Conservation (phyloP, 2,113 vertebrate species). For the Gorsachius goisagi region DNA sequence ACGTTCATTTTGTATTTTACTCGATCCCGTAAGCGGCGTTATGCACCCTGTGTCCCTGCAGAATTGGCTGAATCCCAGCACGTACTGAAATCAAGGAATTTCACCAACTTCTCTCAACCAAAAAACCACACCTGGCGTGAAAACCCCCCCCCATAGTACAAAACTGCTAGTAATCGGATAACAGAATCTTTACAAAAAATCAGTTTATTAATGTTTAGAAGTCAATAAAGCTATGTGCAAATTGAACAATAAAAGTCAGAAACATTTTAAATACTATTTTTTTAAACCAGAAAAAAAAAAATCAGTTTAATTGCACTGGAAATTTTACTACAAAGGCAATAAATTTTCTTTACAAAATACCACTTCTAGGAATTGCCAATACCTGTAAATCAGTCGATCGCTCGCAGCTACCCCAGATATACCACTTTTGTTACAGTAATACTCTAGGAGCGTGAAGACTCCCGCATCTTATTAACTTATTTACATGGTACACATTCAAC, state of each 20-base stretch:
- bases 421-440: conserved; percentile 72
- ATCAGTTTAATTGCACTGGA: conserved; percentile 80
- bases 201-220: conserved; percentile 87
- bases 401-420: conserved; percentile 49
- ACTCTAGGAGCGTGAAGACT: conserved; percentile 60
- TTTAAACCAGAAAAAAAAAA: conserved; percentile 53
- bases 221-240: conserved; percentile 85
- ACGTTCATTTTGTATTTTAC: neutral
- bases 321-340: conserved; percentile 73
- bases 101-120: neutral
- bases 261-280: conserved; percentile 83
- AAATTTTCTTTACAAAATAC: conserved; percentile 55
- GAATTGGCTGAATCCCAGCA: neutral
- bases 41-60: neutral
- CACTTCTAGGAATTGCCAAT: conserved; percentile 59
- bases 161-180: conserved; percentile 19
- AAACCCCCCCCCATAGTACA: neutral
- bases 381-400: conserved; percentile 43
- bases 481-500: conserved; percentile 68
- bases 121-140: neutral
- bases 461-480: conserved; percentile 54
- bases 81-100: neutral
- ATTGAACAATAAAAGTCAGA: conserved; percentile 78
- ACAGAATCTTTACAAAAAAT: conserved; percentile 71
- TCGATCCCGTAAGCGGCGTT: neutral